phyloP scores from a whole-genome alignment of 2,113 vertebrate species.

The Eublepharis macularius region DNA sequence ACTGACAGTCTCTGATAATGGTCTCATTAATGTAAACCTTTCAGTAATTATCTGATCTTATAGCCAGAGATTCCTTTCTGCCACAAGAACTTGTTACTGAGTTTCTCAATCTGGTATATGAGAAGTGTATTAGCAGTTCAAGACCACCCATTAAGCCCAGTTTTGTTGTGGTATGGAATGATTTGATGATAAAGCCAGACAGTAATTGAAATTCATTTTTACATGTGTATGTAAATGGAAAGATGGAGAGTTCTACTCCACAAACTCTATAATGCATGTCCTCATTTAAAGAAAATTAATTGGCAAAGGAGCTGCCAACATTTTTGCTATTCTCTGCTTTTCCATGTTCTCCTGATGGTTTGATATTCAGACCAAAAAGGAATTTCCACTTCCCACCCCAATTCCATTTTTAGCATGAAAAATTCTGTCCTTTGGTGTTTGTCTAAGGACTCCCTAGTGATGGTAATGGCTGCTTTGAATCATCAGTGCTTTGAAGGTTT shows the following conservation, averaged over 20 bases:
- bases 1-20: conserved; percentile 45
- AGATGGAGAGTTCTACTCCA: conserved; percentile 54
- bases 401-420: neutral
- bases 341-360: conserved; percentile 13
- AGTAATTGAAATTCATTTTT: conserved; percentile 47
- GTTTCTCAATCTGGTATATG: conserved; percentile 52
- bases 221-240: conserved; percentile 50
- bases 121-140: conserved; percentile 40
- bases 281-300: conserved; percentile 30
- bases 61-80: conserved; percentile 41
- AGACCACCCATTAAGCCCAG: conserved; percentile 74
- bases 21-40: conserved; percentile 57
- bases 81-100: conserved; percentile 49
- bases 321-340: conserved; percentile 40
- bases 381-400: neutral
- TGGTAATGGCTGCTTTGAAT: no score
- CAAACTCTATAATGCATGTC: conserved; percentile 32
- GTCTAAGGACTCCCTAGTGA: no score
- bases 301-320: neutral
- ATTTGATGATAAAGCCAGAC: conserved; percentile 74
- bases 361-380: neutral
- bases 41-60: conserved; percentile 40
- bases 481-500: no score
- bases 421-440: neutral
- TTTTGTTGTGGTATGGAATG: conserved; percentile 63